A percentile compares a stretch with the other conserved stretches of the same genome.
phyloP scores from a whole-genome alignment of 1,140 invertebrate genomes.

The Drepana arcuata region DNA sequence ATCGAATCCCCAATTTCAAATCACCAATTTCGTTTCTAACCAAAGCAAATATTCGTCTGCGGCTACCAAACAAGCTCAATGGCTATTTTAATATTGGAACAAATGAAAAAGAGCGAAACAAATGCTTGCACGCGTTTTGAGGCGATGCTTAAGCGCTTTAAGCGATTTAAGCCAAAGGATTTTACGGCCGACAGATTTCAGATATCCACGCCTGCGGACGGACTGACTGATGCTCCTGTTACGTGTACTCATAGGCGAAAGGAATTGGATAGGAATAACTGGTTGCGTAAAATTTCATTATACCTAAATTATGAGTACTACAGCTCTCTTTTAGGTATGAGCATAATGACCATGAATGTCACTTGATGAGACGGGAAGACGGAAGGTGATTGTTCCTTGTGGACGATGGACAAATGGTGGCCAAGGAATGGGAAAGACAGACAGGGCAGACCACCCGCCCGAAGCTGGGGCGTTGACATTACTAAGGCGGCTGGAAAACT shows the following conservation, averaged over 20 bases:
- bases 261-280: too few species aligned
- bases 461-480: too few species aligned
- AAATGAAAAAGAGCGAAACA: slow-evolving; percentile 44
- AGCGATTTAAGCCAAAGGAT: slow-evolving; percentile 68
- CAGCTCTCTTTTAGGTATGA: too few species aligned
- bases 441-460: too few species aligned
- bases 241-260: slow-evolving; percentile 16
- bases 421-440: too few species aligned
- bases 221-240: slow-evolving; percentile 23
- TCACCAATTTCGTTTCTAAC: slow-evolving; percentile 1
- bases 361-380: too few species aligned
- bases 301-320: too few species aligned
- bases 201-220: slow-evolving; percentile 52
- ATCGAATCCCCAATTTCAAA: background rate
- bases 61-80: slow-evolving; percentile 7
- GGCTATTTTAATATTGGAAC: slow-evolving; percentile 25
- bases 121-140: slow-evolving; percentile 39
- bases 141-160: slow-evolving; percentile 52
- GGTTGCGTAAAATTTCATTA: too few species aligned
- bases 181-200: slow-evolving; percentile 59
- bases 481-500: too few species aligned
- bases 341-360: too few species aligned
- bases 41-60: background rate
- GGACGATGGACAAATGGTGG: slow-evolving; percentile 3
- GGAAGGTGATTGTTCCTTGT: too few species aligned